Percentiles rank a stretch among this genome's conserved stretches.
These are phyloP conservation scores for Caenorhabditis auriculariae DNA, from an alignment of 2,888 invertebrate species.

Conservation along the genomic window DNA sequence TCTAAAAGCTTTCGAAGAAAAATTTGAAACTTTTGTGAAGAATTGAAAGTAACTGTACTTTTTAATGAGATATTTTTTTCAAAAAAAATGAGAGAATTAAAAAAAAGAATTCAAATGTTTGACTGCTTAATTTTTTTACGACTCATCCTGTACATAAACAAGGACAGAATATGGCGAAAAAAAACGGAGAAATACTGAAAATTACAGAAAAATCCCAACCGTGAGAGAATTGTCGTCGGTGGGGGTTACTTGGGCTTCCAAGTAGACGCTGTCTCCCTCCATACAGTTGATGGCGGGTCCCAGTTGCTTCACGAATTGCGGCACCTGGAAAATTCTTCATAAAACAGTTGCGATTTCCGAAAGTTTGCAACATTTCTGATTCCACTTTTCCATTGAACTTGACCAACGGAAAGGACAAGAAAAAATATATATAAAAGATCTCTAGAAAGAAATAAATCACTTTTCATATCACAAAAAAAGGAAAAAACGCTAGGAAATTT, in stretches of 20 bases:
- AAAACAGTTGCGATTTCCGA: not conserved
- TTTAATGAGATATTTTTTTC: not conserved
- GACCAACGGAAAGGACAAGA: not conserved
- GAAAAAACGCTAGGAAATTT: no score
- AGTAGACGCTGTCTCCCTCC: slow-evolving; percentile 67
- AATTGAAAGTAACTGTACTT: not conserved
- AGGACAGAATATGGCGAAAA: no score
- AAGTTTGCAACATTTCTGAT: no score
- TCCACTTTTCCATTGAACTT: not conserved
- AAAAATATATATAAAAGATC: slow-evolving; percentile 1
- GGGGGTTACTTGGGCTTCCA: slow-evolving; percentile 67
- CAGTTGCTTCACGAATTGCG: slow-evolving; percentile 54
- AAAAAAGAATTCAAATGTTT: not conserved
- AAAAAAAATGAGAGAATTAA: not conserved
- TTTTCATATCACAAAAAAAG: not conserved
- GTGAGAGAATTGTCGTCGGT: slow-evolving; percentile 65
- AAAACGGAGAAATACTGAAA: no score
- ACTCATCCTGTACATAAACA: no score
- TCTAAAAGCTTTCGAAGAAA: no score
- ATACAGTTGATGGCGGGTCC: slow-evolving; percentile 55
- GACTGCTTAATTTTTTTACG: no score
- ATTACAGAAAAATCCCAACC: slow-evolving; percentile 22
- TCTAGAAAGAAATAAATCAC: not conserved
- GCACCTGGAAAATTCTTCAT: slow-evolving; percentile 36
- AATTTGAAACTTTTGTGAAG: no score